A percentile compares a stretch with the other conserved stretches of the same genome.
Conservation (phyloP, 2,888 invertebrate species). For the Tortrix viridana region DNA sequence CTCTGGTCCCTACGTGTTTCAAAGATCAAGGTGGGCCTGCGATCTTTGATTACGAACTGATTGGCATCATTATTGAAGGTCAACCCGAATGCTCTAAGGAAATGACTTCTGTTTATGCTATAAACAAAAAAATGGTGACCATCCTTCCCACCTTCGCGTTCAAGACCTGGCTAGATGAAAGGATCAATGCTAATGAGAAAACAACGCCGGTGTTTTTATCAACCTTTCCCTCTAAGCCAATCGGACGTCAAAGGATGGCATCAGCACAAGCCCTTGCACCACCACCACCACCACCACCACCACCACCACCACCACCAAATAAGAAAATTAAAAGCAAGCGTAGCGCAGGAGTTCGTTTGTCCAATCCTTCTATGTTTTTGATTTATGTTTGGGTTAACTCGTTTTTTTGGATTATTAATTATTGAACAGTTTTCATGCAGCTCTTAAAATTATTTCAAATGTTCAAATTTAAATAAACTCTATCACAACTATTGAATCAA, state of each 20-base stretch:
- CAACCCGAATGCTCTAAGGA: constrained; percentile 65
- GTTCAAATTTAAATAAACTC: too few species aligned
- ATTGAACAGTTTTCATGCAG: too few species aligned
- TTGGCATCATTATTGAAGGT: constrained; percentile 67
- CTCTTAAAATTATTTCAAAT: too few species aligned
- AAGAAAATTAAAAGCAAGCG: too few species aligned
- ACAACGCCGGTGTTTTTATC: constrained; percentile 48
- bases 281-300: too few species aligned
- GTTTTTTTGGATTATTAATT: too few species aligned
- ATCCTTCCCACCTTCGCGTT: constrained; percentile 66
- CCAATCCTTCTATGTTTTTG: too few species aligned
- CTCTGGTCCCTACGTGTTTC: constrained; percentile 70
- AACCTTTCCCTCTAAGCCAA: constrained; percentile 58
- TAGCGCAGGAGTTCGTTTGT: too few species aligned
- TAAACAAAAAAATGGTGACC: constrained; percentile 65
- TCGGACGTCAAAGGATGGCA: constrained; percentile 2
- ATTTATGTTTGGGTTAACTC: too few species aligned
- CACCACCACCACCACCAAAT: too few species aligned
- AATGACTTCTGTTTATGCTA: constrained; percentile 62
- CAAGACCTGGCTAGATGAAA: constrained; percentile 71
- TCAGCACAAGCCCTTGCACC: too few species aligned
- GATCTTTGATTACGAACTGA: constrained; percentile 64
- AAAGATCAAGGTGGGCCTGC: constrained; percentile 72
- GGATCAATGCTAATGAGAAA: constrained; percentile 65
- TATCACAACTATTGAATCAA: too few species aligned